phyloP scores from a whole-genome alignment of 2,113 vertebrate species.

The Lutjanus erythropterus region DNA sequence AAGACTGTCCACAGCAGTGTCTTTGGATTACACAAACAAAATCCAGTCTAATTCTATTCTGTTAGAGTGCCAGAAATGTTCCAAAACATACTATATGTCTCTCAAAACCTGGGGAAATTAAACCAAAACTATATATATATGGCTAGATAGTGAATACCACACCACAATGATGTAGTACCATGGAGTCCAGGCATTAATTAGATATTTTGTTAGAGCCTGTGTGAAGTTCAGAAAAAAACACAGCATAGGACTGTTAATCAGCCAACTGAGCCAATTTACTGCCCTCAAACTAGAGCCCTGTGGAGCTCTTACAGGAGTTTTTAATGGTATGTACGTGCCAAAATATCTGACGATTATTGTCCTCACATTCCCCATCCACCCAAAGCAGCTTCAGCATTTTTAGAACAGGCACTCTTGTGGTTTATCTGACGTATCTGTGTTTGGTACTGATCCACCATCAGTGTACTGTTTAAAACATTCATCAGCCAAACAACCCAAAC shows the following conservation, averaged over 20 bases:
- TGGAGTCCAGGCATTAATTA: conserved; percentile 8
- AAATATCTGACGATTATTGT: conserved; percentile 33
- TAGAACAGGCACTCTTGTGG: background rate
- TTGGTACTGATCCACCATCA: too few species aligned
- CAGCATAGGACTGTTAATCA: conserved; percentile 8
- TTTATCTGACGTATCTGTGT: conserved; percentile 4
- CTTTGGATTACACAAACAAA: conserved; percentile 4
- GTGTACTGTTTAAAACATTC: too few species aligned
- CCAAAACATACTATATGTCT: too few species aligned
- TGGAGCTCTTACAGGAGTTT: conserved; percentile 30
- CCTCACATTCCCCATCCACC: conserved; percentile 1
- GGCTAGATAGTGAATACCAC: background rate
- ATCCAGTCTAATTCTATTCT: background rate
- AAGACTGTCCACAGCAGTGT: background rate
- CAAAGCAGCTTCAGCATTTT: conserved; percentile 32
- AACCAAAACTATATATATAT: background rate
- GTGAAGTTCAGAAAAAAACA: conserved; percentile 15
- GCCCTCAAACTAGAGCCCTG: conserved; percentile 8
- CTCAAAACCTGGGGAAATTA: background rate
- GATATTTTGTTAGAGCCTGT: conserved; percentile 22
- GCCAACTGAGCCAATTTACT: conserved; percentile 28
- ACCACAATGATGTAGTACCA: background rate
- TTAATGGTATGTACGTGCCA: background rate
- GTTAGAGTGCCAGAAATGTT: background rate
- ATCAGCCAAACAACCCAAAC: conserved; percentile 15